Evolutionary conservation across 2,888 invertebrate species (phyloP).

Genomic region (Calameuta idolon): DNA sequence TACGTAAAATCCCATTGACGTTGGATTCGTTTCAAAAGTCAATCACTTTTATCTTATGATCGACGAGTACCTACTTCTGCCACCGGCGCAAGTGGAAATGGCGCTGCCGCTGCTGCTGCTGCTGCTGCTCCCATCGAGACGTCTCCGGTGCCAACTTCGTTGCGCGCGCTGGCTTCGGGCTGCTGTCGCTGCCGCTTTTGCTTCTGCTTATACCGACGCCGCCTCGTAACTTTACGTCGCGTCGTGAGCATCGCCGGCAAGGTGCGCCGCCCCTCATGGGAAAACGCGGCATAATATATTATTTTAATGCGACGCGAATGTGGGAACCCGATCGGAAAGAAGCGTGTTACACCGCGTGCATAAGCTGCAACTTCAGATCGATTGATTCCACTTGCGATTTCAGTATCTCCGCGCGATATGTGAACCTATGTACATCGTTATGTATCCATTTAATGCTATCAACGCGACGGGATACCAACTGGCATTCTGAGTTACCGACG

Average conservation of each 20-base stretch:
- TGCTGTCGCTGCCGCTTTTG: background rate
- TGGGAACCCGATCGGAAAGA: slow-evolving; percentile 35
- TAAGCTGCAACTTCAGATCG: slow-evolving; percentile 9
- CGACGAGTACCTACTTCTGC: slow-evolving; percentile 26
- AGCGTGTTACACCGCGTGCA: background rate
- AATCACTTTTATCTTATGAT: slow-evolving; percentile 56
- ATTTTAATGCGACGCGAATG: slow-evolving; percentile 38
- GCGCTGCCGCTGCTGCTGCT: background rate
- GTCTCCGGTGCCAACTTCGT: background rate
- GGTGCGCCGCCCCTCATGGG: slow-evolving; percentile 33
- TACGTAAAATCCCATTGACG: background rate
- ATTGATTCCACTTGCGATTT: slow-evolving; percentile 2
- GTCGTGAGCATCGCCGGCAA: slow-evolving; percentile 15
- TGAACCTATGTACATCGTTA: background rate
- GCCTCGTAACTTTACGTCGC: slow-evolving; percentile 31
- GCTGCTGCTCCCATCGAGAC: background rate
- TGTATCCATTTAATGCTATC: background rate
- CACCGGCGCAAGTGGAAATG: background rate
- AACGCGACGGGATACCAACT: background rate
- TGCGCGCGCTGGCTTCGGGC: background rate
- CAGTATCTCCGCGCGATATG: background rate
- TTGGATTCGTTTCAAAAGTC: slow-evolving; percentile 54
- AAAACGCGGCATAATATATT: slow-evolving; percentile 36
- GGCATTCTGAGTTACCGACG: background rate
- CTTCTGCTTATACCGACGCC: background rate